A percentile compares a stretch with the other conserved stretches of the same genome.
Evolutionary conservation across 2,888 invertebrate species (phyloP).

Genomic region (Drosophila mercatorum): DNA sequence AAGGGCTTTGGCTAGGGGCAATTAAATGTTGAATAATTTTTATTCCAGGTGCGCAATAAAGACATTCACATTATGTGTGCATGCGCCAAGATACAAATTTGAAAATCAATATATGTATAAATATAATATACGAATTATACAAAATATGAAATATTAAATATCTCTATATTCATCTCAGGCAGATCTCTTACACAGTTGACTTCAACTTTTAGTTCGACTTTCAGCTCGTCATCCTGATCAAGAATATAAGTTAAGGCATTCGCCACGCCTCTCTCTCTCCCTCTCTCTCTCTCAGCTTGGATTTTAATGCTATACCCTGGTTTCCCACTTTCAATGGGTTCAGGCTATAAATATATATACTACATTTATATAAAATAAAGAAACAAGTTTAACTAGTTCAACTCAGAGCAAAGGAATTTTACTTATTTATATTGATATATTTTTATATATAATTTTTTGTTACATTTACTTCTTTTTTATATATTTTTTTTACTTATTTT

Average conservation of each 20-base stretch:
- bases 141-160: not conserved
- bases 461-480: too few relatives aligned
- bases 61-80: not conserved
- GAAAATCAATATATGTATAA: not conserved
- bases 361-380: too few relatives aligned
- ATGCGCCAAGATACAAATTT: not conserved
- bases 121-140: too few relatives aligned
- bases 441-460: too few relatives aligned
- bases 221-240: not conserved
- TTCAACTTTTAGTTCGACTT: not conserved
- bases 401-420: not conserved
- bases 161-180: not conserved
- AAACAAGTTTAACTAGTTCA: not conserved
- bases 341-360: too few relatives aligned
- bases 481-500: too few relatives aligned
- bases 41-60: not conserved
- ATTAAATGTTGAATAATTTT: not conserved
- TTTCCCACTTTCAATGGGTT: too few relatives aligned
- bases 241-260: not conserved
- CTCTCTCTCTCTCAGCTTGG: not conserved
- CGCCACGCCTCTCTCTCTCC: not conserved
- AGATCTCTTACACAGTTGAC: not conserved
- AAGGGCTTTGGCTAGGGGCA: not conserved
- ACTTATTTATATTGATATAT: not conserved
- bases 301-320: too few relatives aligned